Conservation (phyloP, 2,113 vertebrate species). For the Sapayoa aenigma region DNA sequence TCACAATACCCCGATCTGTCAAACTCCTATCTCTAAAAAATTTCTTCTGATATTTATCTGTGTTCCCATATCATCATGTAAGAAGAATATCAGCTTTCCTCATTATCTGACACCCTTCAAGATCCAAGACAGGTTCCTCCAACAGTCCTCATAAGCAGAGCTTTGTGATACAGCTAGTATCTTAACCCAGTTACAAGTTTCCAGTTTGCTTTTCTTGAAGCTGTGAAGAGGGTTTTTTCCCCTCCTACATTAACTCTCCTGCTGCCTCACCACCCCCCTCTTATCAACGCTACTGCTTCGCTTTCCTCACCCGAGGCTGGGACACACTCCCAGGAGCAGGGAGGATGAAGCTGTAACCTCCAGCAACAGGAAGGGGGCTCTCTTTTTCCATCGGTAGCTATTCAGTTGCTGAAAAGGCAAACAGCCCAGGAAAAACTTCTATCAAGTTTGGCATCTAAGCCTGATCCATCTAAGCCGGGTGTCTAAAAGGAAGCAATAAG, state of each 20-base stretch:
- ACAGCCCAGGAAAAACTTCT: neutral
- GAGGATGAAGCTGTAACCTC: neutral
- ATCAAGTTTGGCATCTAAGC: neutral
- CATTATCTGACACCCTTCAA: neutral
- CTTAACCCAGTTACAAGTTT: neutral
- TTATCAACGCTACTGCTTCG: neutral
- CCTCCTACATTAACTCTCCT: neutral
- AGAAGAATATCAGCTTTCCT: neutral
- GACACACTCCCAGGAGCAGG: neutral
- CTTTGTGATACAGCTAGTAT: neutral
- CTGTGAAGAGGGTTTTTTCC: neutral
- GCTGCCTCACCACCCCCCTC: accelerated
- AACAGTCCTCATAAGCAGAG: neutral
- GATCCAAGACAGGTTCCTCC: neutral
- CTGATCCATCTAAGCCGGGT: neutral
- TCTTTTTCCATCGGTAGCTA: neutral
- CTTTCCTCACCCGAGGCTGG: neutral
- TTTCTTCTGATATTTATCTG: neutral
- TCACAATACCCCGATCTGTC: neutral
- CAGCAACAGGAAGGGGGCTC: neutral
- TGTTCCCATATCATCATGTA: neutral
- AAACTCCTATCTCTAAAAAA: neutral
- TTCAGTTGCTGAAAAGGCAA: accelerated
- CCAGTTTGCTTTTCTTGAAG: neutral
- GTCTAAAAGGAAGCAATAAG: neutral